A percentile compares a stretch with the other conserved stretches of the same genome.
phyloP scores from a whole-genome alignment of 2,888 invertebrate genomes.

The Drosophila emarginata region DNA sequence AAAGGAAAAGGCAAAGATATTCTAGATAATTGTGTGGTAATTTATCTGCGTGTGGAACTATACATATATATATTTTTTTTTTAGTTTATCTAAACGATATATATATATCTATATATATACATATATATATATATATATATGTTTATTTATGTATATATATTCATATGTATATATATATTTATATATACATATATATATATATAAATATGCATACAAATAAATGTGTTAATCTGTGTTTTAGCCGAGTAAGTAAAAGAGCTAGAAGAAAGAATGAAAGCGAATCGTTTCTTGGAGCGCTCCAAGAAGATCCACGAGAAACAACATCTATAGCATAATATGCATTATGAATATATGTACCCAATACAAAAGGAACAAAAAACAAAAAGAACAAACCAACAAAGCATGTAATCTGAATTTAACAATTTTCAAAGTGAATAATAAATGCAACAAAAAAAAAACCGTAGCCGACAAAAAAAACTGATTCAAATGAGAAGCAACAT shows the following conservation, averaged over 20 bases:
- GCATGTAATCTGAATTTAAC: constrained; percentile 75
- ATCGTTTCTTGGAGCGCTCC: constrained; percentile 4
- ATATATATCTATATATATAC: constrained; percentile 12
- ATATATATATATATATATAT: background rate
- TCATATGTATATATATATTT: constrained; percentile 20
- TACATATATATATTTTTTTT: constrained; percentile 26
- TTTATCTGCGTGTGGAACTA: constrained; percentile 53
- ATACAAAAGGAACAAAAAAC: constrained; percentile 44
- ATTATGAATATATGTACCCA: constrained; percentile 39
- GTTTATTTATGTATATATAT: constrained; percentile 53
- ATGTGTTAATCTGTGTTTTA: constrained; percentile 78
- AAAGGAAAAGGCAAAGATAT: constrained; percentile 40
- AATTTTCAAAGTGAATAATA: constrained; percentile 76
- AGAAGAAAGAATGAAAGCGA: constrained; percentile 1
- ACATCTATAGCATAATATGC: constrained; percentile 15
- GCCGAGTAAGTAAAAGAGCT: constrained; percentile 64
- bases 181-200: constrained; percentile 36
- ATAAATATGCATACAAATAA: constrained; percentile 55
- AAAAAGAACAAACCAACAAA: constrained; percentile 57
- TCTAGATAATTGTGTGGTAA: constrained; percentile 68
- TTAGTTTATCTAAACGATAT: constrained; percentile 54
- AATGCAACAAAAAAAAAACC: constrained; percentile 43
- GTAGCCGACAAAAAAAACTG: constrained; percentile 54
- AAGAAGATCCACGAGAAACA: constrained; percentile 28
- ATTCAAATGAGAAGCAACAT: constrained; percentile 1